Percentiles rank a stretch among this genome's conserved stretches.
Evolutionary conservation across 2,797 vertebrate species (phyloP).

Genomic region (Fistularia tabacaria): DNA sequence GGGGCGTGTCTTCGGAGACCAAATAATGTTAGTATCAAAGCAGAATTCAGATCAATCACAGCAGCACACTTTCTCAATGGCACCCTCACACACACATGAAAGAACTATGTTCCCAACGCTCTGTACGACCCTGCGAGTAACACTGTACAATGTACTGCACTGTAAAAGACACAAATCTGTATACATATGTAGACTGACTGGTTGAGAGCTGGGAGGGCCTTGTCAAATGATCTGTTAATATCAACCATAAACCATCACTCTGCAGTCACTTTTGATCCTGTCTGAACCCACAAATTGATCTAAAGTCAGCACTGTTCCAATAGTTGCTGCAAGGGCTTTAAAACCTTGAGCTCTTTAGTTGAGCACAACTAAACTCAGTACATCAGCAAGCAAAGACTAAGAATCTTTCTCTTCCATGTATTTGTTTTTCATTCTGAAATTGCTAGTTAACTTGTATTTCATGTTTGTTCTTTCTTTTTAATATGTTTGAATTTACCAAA

Average conservation of each 20-base stretch:
- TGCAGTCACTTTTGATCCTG: constrained; percentile 6
- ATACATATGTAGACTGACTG: constrained; percentile 2
- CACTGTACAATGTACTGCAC: constrained; percentile 26
- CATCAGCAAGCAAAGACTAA: constrained; percentile 9
- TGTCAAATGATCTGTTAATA: constrained; percentile 6
- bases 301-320: not conserved
- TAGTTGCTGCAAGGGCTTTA: constrained; percentile 23
- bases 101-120: constrained; percentile 21
- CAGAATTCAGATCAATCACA: constrained; percentile 3
- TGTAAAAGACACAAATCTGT: constrained; percentile 28
- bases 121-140: constrained; percentile 17
- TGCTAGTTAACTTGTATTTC: constrained; percentile 57
- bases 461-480: constrained; percentile 48
- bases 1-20: constrained; percentile 40
- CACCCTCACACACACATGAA: constrained; percentile 10
- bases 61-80: constrained; percentile 4
- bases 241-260: constrained; percentile 1
- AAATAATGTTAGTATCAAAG: constrained; percentile 34
- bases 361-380: constrained; percentile 12
- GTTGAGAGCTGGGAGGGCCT: constrained; percentile 12
- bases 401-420: constrained; percentile 32
- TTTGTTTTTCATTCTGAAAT: constrained; percentile 48
- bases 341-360: constrained; percentile 16
- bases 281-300: not conserved
- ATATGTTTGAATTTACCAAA: constrained; percentile 72